Evolutionary conservation across 2,113 vertebrate genomes (phyloP).

Genomic region (Theristicus caerulescens): DNA sequence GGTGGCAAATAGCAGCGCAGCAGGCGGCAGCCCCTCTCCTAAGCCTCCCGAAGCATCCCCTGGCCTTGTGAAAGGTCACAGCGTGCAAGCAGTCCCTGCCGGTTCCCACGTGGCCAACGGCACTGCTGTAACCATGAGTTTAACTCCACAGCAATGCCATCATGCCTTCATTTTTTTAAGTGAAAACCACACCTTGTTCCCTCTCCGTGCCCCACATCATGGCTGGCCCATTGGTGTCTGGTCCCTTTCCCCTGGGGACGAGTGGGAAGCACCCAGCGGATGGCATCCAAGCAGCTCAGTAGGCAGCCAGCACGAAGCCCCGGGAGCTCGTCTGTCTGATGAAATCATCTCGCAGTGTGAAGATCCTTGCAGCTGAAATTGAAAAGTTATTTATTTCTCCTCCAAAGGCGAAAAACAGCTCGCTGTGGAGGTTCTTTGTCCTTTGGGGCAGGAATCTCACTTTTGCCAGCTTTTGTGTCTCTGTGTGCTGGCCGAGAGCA

Average conservation of each 20-base stretch:
- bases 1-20: background rate
- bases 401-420: background rate
- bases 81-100: background rate
- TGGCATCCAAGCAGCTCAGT: background rate
- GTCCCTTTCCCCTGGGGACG: background rate
- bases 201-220: background rate
- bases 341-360: background rate
- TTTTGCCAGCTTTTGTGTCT: background rate
- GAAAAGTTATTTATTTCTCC: conserved; percentile 38
- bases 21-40: background rate
- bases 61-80: rapidly evolving
- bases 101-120: background rate
- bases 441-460: background rate
- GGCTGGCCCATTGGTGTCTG: background rate
- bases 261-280: background rate
- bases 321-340: background rate
- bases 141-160: background rate
- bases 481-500: rapidly evolving
- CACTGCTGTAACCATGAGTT: rapidly evolving
- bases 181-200: background rate
- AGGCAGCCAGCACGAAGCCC: background rate
- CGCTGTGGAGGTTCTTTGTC: background rate
- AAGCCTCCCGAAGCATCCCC: background rate
- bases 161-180: background rate
- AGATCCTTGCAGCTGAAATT: background rate